phyloP scores from a whole-genome alignment of 1,140 invertebrate species.

The Drosophila arizonae region DNA sequence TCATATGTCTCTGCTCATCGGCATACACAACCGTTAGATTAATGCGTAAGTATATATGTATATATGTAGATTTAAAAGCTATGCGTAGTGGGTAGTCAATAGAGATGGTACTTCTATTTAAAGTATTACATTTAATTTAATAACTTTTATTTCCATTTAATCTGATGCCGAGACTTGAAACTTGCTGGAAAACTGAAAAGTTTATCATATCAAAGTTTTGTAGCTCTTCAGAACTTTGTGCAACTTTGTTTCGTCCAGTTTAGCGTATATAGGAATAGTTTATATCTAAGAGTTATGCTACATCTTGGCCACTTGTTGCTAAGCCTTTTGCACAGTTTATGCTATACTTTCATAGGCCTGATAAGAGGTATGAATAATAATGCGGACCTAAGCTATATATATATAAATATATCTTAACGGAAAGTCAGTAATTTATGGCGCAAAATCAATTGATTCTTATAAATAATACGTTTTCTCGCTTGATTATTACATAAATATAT shows the following conservation, averaged over 20 bases:
- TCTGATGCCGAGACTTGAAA: too few relatives aligned
- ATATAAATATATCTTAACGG: conserved; percentile 16
- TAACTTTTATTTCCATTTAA: too few relatives aligned
- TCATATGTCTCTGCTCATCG: conserved; percentile 25
- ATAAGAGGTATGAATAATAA: conserved; percentile 51
- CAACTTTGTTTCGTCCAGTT: not conserved
- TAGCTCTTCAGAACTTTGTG: too few relatives aligned
- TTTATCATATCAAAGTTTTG: too few relatives aligned
- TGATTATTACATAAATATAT: conserved; percentile 12
- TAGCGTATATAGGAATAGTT: not conserved
- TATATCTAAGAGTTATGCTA: not conserved
- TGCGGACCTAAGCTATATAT: conserved; percentile 30
- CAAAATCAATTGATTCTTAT: conserved; percentile 43
- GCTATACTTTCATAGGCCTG: conserved; percentile 7
- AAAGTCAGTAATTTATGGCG: conserved; percentile 74
- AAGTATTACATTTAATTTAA: too few relatives aligned
- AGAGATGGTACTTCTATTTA: too few relatives aligned
- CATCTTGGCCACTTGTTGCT: conserved; percentile 20
- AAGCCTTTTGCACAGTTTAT: conserved; percentile 11
- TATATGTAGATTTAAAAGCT: too few relatives aligned
- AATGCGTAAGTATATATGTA: conserved; percentile 35
- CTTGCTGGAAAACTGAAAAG: too few relatives aligned
- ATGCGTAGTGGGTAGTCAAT: too few relatives aligned
- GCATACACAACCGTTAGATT: conserved; percentile 10
- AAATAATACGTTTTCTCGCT: conserved; percentile 29